These are phyloP conservation scores for Melanotaenia boesemani DNA, from an alignment of 2,797 vertebrate species.

Conservation along the genomic window DNA sequence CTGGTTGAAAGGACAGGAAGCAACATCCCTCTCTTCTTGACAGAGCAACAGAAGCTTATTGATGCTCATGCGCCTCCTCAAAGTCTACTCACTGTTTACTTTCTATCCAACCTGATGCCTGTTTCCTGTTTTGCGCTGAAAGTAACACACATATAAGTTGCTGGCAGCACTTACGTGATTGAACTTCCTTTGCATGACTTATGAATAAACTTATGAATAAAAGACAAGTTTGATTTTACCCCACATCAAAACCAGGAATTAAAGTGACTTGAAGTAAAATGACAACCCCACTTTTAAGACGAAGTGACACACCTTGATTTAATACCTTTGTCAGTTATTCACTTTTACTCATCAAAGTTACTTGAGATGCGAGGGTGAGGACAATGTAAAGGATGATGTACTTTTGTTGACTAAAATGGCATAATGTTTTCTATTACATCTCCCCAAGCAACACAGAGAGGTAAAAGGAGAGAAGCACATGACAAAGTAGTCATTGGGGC, in stretches of 20 bases:
- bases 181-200: background rate
- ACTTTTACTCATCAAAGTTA: conserved; percentile 9
- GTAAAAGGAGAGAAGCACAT: conserved; percentile 49
- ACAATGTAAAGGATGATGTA: background rate
- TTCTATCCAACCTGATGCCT: background rate
- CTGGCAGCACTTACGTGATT: background rate
- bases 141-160: background rate
- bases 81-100: background rate
- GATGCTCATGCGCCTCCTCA: background rate
- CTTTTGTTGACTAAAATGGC: conserved; percentile 21
- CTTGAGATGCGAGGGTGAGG: conserved; percentile 4
- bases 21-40: background rate
- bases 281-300: background rate
- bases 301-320: background rate
- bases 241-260: background rate
- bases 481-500: conserved; percentile 53
- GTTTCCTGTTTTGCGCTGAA: background rate
- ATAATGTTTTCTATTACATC: conserved; percentile 34
- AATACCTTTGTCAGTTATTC: background rate
- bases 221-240: background rate
- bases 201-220: background rate
- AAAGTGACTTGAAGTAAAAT: background rate
- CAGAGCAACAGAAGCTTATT: background rate
- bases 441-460: conserved; percentile 37
- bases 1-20: background rate